Conservation (phyloP, 2,113 vertebrate species). For the Hypocryptadius cinnamomeus region DNA sequence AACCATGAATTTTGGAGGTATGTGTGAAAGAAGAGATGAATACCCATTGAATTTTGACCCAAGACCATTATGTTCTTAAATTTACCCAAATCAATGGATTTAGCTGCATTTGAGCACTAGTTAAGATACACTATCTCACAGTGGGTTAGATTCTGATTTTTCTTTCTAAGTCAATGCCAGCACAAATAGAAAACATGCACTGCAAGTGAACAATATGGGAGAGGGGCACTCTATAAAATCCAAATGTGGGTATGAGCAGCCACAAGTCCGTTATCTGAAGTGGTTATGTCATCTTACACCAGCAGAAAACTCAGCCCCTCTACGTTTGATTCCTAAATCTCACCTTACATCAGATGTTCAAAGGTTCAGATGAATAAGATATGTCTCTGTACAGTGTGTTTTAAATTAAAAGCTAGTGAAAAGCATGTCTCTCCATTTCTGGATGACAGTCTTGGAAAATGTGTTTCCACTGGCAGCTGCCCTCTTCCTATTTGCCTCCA, state of each 20-base stretch:
- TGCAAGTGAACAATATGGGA: constrained; percentile 1
- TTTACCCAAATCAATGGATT: not conserved
- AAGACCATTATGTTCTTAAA: not conserved
- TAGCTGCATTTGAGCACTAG: not conserved
- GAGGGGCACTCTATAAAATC: constrained; percentile 17
- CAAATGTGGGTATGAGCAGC: constrained; percentile 21
- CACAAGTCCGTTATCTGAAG: constrained; percentile 26
- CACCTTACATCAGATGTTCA: constrained; percentile 66
- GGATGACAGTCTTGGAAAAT: constrained; percentile 49
- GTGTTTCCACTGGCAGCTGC: constrained; percentile 45
- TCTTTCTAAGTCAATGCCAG: not conserved
- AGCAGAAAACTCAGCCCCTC: constrained; percentile 25
- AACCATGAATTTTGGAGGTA: not conserved
- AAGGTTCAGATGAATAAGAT: constrained; percentile 56
- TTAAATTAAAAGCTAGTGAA: constrained; percentile 58
- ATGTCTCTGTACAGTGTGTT: constrained; percentile 47
- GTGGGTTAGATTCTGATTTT: not conserved
- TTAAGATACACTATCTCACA: not conserved
- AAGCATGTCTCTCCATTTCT: constrained; percentile 44
- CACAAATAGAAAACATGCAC: not conserved
- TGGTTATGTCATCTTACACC: constrained; percentile 59
- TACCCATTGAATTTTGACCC: not conserved
- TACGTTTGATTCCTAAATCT: constrained; percentile 53
- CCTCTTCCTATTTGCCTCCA: not conserved
- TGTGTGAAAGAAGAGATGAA: not conserved